Evolutionary conservation across 2,113 vertebrate species (phyloP).

Genomic region (Phyllostomus discolor): DNA sequence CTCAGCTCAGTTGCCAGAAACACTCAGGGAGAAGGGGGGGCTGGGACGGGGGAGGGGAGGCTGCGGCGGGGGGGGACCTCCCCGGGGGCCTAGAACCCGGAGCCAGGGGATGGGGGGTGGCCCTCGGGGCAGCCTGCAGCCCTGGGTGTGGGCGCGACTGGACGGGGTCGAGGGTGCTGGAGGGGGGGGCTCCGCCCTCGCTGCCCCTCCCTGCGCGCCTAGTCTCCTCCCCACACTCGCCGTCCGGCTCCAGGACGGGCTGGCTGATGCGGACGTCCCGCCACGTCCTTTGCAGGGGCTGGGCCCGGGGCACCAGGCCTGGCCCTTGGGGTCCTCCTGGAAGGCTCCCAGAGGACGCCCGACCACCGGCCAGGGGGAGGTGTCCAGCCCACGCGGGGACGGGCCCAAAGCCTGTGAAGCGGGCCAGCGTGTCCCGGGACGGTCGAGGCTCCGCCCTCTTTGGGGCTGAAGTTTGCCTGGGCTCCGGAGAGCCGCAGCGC

Average conservation of each 20-base stretch:
- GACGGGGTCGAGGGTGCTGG: rapidly evolving
- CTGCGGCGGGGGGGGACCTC: too few relatives aligned
- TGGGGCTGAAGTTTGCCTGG: neutral
- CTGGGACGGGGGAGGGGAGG: neutral
- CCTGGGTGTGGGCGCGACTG: neutral
- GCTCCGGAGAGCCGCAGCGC: rapidly evolving
- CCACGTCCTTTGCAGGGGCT: too few relatives aligned
- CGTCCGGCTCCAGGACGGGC: neutral
- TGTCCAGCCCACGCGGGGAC: neutral
- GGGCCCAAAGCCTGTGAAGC: neutral
- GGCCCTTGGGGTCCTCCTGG: neutral
- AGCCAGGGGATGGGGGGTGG: too few relatives aligned
- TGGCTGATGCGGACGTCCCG: rapidly evolving
- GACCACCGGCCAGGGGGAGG: neutral
- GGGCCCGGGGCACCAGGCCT: neutral
- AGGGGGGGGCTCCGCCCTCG: neutral
- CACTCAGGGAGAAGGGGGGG: neutral
- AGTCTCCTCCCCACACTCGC: too few relatives aligned
- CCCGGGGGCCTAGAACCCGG: too few relatives aligned
- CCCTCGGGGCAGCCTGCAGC: neutral
- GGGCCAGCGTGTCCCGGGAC: neutral
- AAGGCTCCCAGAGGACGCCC: neutral
- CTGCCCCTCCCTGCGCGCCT: neutral
- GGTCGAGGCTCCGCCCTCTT: too few relatives aligned
- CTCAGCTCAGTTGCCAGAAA: neutral